Evolutionary conservation across 2,888 invertebrate species (phyloP).

Genomic region (Amphipyra berbera): DNA sequence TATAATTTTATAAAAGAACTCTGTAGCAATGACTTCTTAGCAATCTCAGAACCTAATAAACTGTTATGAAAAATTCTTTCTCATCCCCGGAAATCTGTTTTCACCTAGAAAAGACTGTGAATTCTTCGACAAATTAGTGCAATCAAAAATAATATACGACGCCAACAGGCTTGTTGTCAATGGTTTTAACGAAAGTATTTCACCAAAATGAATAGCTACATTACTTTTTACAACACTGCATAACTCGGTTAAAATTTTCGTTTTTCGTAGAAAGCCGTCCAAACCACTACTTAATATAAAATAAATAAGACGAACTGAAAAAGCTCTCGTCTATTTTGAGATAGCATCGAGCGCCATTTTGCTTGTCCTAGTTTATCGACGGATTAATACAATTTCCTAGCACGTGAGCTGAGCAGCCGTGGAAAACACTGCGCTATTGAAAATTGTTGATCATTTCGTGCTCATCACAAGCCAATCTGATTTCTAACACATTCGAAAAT

Average conservation of each 20-base stretch:
- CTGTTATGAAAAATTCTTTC: slow-evolving; percentile 45
- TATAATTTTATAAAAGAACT: slow-evolving; percentile 22
- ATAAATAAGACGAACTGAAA: slow-evolving; percentile 65
- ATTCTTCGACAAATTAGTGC: slow-evolving; percentile 27
- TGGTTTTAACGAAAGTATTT: slow-evolving; percentile 33
- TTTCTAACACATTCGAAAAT: slow-evolving; percentile 41
- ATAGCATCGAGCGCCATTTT: slow-evolving; percentile 64
- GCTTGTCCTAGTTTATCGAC: slow-evolving; percentile 65
- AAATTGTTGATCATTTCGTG: slow-evolving; percentile 54
- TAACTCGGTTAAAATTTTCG: slow-evolving; percentile 43
- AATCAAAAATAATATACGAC: slow-evolving; percentile 19
- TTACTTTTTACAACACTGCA: slow-evolving; percentile 50
- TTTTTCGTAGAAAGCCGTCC: slow-evolving; percentile 45
- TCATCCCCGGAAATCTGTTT: slow-evolving; percentile 20
- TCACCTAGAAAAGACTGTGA: slow-evolving; percentile 21
- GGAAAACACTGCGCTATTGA: slow-evolving; percentile 61
- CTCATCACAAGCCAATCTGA: slow-evolving; percentile 48
- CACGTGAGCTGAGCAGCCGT: slow-evolving; percentile 55
- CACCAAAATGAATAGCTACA: slow-evolving; percentile 34
- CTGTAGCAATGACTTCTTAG: slow-evolving; percentile 14
- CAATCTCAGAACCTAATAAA: slow-evolving; percentile 38
- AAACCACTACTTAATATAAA: slow-evolving; percentile 63
- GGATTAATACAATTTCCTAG: slow-evolving; percentile 67
- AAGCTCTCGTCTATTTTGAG: slow-evolving; percentile 69
- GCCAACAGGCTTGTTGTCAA: slow-evolving; percentile 17